Base-by-base conservation (phyloP, 2,888 invertebrate genomes). In the Caenorhabditis panamensis region DNA sequence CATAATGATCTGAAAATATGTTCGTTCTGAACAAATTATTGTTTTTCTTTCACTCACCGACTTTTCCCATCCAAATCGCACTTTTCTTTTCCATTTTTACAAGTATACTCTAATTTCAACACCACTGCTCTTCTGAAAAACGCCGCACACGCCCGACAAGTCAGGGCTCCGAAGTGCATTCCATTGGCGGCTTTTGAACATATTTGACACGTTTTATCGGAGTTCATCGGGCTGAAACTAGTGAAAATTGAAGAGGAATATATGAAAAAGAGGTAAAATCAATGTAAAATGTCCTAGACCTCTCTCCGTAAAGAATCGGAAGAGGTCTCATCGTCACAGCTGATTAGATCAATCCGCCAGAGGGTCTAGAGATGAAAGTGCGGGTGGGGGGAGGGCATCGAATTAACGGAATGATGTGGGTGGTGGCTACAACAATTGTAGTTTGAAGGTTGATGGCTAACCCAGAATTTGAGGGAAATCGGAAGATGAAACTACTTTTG, bases 151-250 rank as follows among this genome's bases (percentile, higher is more conserved):
- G 68, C 68, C 9, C 68, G 59, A 37, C 68, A 69, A 9, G 68
- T 69, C 69, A 71, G 51, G 1, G 69, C 69, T 13, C 69, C 69
- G 9, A 71, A 71, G 26, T 71, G 69, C 69, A 71, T 71, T 28
- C 69, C 69, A 20, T 71, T 71, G 13, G 69, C 59, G 9, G 61
- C 8, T 24, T 71, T 71, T 3, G 37, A 37, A n/a, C 69, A 71
- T 41, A 71, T 62, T 31, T 71, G 61, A 28, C 69, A 71, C 6
- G 49, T 36, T 41, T 44, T 71, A 22, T 62, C 61, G 2, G 62
- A 53, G 9, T 54, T 28, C 69, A 71, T 71, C 16, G 11, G 26
- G 20, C 13, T 11, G 41, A 41, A 41, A 22, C 24, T 24, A 24
- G 51, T 18, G 6, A 49, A 5, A 49, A 49, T 18, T 18, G 6